Percentiles rank a stretch among this genome's conserved stretches.
These are phyloP conservation scores for Synanthedon vespiformis DNA, from an alignment of 2,888 invertebrate genomes.

Conservation along the genomic window DNA sequence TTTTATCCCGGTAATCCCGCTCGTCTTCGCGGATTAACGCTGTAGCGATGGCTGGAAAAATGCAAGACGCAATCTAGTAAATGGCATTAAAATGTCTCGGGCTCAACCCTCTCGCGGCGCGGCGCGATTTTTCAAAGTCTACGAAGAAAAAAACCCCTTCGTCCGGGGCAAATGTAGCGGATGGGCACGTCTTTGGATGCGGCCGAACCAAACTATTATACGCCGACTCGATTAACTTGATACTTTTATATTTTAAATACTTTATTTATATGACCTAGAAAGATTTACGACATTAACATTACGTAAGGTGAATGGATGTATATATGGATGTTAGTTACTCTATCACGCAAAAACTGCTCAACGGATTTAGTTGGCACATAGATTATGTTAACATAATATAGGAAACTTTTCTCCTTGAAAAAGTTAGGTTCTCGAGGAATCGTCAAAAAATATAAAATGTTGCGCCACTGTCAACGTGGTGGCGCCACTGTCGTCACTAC, in stretches of 20 bases:
- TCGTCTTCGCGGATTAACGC: constrained; percentile 66
- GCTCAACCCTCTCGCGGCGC: constrained; percentile 59
- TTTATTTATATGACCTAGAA: too few species aligned
- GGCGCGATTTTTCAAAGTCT: constrained; percentile 66
- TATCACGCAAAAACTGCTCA: too few species aligned
- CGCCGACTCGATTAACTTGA: constrained; percentile 25
- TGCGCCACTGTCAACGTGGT: too few species aligned
- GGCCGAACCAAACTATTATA: constrained; percentile 32
- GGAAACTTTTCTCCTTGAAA: too few species aligned
- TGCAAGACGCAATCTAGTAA: constrained; percentile 70
- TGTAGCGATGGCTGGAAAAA: constrained; percentile 52
- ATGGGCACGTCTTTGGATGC: constrained; percentile 64
- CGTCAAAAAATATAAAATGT: too few species aligned
- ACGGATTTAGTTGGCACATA: too few species aligned
- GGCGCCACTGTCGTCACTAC: too few species aligned
- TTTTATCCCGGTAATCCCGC: constrained; percentile 59
- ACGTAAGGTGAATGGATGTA: too few species aligned
- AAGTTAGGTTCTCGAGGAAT: too few species aligned
- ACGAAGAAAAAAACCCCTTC: constrained; percentile 54
- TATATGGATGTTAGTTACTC: too few species aligned
- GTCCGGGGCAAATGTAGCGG: constrained; percentile 60
- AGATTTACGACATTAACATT: too few species aligned
- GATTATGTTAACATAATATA: too few species aligned
- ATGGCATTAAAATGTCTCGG: constrained; percentile 70
- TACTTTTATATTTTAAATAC: constrained; percentile 21